Evolutionary conservation across 2,888 invertebrate genomes (phyloP), one percentile per base, ranked within the genome.

Genomic region (Polia nebulosa): DNA sequence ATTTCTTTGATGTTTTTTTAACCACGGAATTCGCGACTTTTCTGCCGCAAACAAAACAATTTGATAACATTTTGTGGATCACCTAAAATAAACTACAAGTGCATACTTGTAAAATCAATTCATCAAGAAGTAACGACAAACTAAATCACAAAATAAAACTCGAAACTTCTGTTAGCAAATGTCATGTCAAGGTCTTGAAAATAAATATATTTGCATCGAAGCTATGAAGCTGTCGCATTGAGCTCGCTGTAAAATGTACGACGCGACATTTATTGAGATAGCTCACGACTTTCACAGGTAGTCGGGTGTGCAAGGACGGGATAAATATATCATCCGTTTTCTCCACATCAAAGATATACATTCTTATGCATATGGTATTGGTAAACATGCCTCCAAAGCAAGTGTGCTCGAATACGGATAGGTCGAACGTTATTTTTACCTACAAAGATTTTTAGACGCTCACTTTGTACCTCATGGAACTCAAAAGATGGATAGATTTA

Each of bases 221-320:
- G 56, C 55, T 39, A 65, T 27, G 72, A 56, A 60, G 25, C 34
- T 20, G 41, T 55, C 76, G 36, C 41, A 41, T 55, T 41, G 36
- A 61, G 51, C 13, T 57, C 25, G 25, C 39, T 71, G 58, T 72
- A 78, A 79, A 79, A 79, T 59, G 29, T 71, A 36, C 41, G 62
- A 67, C 51, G 8, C 52, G 73, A 81, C 77, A 44, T 76, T 82
- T 80, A 81, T 70, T 70, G 57, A 57, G 44, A 56, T 36, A 53
- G 17, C 29, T 36, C 17, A 11, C 29, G 58, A 65, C 49, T 36
- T 49, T 36, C 55, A n/a, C 9, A 39, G 27, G 41, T 45, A 51
- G 25, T 32, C 29, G 5, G 34, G 29, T 52, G 34, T 25, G 29
- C 17, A 39, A 17, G 25, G 27, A 59, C 27, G 47, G 36, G 32